Evolutionary conservation across 2,113 vertebrate species (phyloP), one percentile per base, ranked within the genome.

Genomic region (Trachemys scripta): DNA sequence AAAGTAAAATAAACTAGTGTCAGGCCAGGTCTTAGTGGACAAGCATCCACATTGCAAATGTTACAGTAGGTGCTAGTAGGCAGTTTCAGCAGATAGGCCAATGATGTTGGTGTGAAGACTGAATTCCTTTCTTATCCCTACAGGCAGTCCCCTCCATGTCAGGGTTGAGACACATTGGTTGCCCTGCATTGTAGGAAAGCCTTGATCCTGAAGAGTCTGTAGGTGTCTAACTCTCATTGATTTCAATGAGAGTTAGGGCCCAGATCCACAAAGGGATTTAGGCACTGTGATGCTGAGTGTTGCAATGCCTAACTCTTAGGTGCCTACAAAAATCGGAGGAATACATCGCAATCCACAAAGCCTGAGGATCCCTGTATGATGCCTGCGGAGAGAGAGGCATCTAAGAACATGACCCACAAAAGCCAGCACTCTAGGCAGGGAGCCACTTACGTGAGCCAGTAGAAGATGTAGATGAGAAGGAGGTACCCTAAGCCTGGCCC

Each of bases 51-150:
- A 84, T 79, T 53, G 22, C 76, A 65, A n/a, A 84, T 75, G 62
- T 51, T 72, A n/a, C 50, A 53, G 5, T 54, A 56, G 7, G 54
- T 53, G 50, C 50, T 80, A 53, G 10, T 6, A 12, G 79, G 19
- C 17, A n/a, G 50, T 50, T 20, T 29, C 76, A 31, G 12, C 27
- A 29, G 51, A 82, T 25, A 25, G 25, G 80, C 51, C 20, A 25
- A 25, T 27, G 38, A 38, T 25, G n/a, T 42, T 42, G 38, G 51
- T 4, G 24, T 11, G 7, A 84, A 31, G 82, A 9, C n/a, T 0
- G 0, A 47, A 78, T 78, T 78, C 12, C 47, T 72, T 72, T 72
- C 75, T 78, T 42, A 78, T 47, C 24, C 42, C 22, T 78, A 42
- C 42, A 45, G 42, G 25, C 25, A 47, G 10, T 27, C 20, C 22